phyloP scores from a whole-genome alignment of 1,140 invertebrate genomes.

The Diabrotica virgifera region DNA sequence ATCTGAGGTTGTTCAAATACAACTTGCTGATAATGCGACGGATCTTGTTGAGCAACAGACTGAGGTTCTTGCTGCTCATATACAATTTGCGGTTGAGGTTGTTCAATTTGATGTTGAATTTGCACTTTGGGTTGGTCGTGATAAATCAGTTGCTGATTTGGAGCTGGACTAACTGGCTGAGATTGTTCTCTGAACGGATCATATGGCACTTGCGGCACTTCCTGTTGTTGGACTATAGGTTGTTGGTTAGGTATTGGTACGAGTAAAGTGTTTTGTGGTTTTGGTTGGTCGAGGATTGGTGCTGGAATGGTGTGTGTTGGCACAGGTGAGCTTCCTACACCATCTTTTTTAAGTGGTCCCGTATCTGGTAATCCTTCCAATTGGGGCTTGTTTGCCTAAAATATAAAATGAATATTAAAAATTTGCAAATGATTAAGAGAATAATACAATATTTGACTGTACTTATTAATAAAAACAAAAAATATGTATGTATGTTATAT shows the following conservation, averaged over 20 bases:
- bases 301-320: background rate
- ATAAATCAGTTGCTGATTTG: background rate
- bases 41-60: background rate
- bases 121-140: background rate
- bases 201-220: background rate
- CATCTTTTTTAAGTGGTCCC: slow-evolving; percentile 7
- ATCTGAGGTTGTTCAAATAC: background rate
- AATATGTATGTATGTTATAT: no score
- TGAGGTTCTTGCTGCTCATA: background rate
- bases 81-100: background rate
- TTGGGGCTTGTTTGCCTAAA: slow-evolving; percentile 15
- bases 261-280: background rate
- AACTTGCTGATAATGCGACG: background rate
- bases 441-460: no score
- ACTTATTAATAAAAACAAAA: no score
- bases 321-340: background rate
- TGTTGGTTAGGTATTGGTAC: background rate
- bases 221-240: background rate
- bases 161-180: background rate
- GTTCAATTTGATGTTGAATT: background rate
- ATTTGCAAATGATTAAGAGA: no score
- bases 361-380: slow-evolving; percentile 10
- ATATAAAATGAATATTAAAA: background rate
- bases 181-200: background rate
- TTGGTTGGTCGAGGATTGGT: background rate